These are phyloP conservation scores for Hypocryptadius cinnamomeus DNA, from an alignment of 2,113 vertebrate genomes.

Conservation along the genomic window DNA sequence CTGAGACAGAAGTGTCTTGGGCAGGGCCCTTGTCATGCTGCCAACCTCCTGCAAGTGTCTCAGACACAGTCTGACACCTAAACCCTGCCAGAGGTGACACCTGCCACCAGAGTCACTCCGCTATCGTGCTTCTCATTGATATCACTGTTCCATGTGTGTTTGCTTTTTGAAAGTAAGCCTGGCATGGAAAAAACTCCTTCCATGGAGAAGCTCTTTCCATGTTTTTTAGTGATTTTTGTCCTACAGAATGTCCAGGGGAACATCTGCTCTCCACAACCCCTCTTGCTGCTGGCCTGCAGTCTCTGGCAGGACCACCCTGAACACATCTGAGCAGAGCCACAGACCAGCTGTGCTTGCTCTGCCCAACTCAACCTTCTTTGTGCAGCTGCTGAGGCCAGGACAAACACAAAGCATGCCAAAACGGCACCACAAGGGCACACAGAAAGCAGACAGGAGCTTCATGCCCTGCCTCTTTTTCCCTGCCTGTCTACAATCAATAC, in stretches of 20 bases:
- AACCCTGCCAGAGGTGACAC: background rate
- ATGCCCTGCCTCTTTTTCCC: background rate
- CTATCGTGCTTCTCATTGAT: background rate
- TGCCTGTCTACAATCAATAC: background rate
- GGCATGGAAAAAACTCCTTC: background rate
- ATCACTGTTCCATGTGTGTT: background rate
- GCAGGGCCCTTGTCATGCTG: background rate
- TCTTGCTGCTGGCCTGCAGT: background rate
- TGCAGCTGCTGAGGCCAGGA: background rate
- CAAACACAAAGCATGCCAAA: background rate
- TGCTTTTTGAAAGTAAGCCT: background rate
- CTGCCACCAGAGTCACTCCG: background rate
- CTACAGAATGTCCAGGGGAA: background rate
- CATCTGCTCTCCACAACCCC: background rate
- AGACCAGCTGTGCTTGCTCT: background rate
- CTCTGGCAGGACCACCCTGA: accelerated
- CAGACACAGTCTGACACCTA: background rate
- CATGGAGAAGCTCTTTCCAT: background rate
- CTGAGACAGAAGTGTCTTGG: background rate
- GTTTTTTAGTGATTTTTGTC: background rate
- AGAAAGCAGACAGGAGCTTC: background rate
- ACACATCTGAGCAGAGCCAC: background rate
- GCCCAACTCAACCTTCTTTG: background rate
- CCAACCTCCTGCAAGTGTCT: background rate
- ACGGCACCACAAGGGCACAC: background rate